Conservation (phyloP, 2,797 vertebrate genomes). For the Hylomyscus alleni region DNA sequence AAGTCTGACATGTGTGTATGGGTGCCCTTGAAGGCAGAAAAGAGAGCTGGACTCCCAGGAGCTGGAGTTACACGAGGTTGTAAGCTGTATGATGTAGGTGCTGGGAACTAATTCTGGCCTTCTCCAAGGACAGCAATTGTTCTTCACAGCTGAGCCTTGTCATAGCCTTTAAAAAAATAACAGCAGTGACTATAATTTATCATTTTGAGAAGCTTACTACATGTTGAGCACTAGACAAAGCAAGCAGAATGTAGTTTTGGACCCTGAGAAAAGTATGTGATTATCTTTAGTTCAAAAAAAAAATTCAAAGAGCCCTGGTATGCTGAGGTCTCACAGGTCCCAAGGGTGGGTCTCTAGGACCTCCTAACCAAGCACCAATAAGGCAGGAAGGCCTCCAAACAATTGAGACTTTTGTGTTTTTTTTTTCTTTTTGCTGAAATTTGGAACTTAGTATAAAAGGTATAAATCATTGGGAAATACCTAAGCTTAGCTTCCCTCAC, state of each 20-base stretch:
- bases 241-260: not conserved
- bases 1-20: not conserved
- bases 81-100: not conserved
- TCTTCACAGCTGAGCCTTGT: not conserved
- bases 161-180: slow-evolving; percentile 19
- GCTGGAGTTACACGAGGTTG: not conserved
- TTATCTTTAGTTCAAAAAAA: not conserved
- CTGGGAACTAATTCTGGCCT: not conserved
- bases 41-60: not conserved
- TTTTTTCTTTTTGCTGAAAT: not conserved
- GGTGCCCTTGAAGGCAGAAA: not conserved
- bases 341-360: not conserved
- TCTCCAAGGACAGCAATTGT: not conserved
- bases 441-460: slow-evolving; percentile 30
- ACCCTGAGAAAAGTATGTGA: not conserved
- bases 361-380: no score
- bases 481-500: not conserved
- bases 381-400: not conserved
- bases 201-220: not conserved
- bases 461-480: not conserved
- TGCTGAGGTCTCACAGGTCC: not conserved
- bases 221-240: not conserved
- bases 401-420: not conserved
- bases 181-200: not conserved
- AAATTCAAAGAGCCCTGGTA: not conserved